A percentile compares a stretch with the other conserved stretches of the same genome.
These are phyloP conservation scores for Strix uralensis DNA, from an alignment of 2,113 vertebrate genomes.

Conservation along the genomic window DNA sequence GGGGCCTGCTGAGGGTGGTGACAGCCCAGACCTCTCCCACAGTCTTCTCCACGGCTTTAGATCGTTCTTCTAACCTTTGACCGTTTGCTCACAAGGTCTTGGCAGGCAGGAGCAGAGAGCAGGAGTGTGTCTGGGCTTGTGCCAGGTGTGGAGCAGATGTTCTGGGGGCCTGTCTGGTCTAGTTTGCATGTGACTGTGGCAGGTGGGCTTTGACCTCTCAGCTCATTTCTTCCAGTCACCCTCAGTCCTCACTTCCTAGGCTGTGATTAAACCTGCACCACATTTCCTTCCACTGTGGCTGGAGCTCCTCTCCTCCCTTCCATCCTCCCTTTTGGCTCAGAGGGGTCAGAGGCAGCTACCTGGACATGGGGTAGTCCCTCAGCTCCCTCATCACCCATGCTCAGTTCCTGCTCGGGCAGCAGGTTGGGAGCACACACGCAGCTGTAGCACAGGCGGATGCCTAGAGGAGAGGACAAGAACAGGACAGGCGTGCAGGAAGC, in stretches of 20 bases:
- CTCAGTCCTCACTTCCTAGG: background rate
- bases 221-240: background rate
- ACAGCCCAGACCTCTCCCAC: background rate
- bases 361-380: background rate
- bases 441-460: background rate
- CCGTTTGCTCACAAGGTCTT: background rate
- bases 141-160: slow-evolving; percentile 19
- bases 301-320: background rate
- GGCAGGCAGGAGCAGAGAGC: background rate
- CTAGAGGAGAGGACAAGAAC: background rate
- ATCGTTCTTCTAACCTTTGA: background rate
- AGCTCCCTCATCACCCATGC: background rate
- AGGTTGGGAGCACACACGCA: fast-evolving
- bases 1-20: background rate
- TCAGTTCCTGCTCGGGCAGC: background rate
- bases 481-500: fast-evolving
- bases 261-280: background rate
- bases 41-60: background rate
- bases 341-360: background rate
- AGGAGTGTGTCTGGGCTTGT: background rate
- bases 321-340: background rate
- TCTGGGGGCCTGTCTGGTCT: slow-evolving; percentile 1
- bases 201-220: background rate
- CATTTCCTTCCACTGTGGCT: background rate
- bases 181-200: background rate